Evolutionary conservation across 2,797 vertebrate genomes (phyloP), one percentile per base, ranked within the genome.

Genomic region (Rhynchonycteris naso): DNA sequence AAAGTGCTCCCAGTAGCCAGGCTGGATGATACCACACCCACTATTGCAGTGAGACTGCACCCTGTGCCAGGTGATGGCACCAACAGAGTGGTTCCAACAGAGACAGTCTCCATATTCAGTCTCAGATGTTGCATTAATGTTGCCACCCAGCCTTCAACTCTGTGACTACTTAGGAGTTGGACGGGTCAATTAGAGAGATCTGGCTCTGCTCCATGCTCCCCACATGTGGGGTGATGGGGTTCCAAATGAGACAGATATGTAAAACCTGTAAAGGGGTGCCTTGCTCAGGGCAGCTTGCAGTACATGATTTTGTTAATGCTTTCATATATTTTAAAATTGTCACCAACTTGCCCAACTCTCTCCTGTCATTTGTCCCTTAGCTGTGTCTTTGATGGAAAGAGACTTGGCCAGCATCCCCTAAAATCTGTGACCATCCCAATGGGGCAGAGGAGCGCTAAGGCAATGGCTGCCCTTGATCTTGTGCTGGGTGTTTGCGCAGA

Each of bases 361-460:
- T 93, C 26, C 69, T 92, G n/a, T 30, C 35, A 50, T 71, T 69
- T 63, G 76, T 68, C 58, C 54, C 54, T 91, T 61, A 26, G 78
- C 24, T 69, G n/a, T 58, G 21, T 65, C 58, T 74, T 75, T 69
- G 50, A 50, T 43, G 74, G 66, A 43, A 24, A 93, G 26, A 58
- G 61, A 69, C 54, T 71, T 59, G 54, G 47, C 47, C 7, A 58
- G 33, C 52, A 33, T 63, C 10, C 76, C 47, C 13, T 58, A 68
- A 72, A 35, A 47, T 68, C 50, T 2, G 21, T 13, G 58, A 28
- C 18, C 14, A 10, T 26, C 33, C 30, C 28, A 26, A 9, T 16
- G 24, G 11, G 63, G 30, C 52, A 61, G 65, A 72, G 38, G 47
- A 50, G 1, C 9, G 10, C 1, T 33, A 43, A 63, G 61, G 54